Conservation (phyloP, 2,113 vertebrate genomes). For the Dolichallabes microphthalmus region DNA sequence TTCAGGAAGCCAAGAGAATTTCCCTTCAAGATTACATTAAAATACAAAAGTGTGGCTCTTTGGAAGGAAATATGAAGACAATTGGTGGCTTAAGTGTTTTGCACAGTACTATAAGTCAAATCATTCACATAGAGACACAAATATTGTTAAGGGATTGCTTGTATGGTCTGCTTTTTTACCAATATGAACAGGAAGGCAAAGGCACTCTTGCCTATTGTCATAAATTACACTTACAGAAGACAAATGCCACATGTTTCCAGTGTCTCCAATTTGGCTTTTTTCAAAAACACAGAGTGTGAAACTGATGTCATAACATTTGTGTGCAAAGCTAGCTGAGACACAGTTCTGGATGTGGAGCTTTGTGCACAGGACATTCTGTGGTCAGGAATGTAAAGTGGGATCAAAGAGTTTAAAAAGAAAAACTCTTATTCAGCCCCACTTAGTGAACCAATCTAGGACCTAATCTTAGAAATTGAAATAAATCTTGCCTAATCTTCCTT, state of each 20-base stretch:
- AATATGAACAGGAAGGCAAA: not conserved
- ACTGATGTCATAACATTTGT: not conserved
- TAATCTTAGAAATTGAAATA: not conserved
- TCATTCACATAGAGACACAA: too few species aligned
- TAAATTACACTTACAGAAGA: not conserved
- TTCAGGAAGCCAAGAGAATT: too few species aligned
- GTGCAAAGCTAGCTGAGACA: not conserved
- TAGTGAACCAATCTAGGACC: not conserved
- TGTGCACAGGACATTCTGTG: not conserved
- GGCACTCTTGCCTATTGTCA: not conserved
- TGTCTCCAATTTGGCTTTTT: not conserved
- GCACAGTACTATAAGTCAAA: too few species aligned
- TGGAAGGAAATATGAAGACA: too few species aligned
- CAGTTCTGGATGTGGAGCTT: not conserved
- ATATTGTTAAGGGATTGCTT: too few species aligned
- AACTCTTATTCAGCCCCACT: not conserved
- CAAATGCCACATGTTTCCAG: not conserved
- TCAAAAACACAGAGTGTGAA: not conserved
- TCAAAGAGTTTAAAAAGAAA: not conserved
- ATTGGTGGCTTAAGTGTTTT: too few species aligned
- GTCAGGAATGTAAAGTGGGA: not conserved
- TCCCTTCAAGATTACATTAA: too few species aligned
- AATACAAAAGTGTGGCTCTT: too few species aligned
- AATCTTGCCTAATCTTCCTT: not conserved
- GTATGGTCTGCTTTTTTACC: not conserved